phyloP scores from a whole-genome alignment of 2,888 invertebrate genomes.

The Chouioia cunea region DNA sequence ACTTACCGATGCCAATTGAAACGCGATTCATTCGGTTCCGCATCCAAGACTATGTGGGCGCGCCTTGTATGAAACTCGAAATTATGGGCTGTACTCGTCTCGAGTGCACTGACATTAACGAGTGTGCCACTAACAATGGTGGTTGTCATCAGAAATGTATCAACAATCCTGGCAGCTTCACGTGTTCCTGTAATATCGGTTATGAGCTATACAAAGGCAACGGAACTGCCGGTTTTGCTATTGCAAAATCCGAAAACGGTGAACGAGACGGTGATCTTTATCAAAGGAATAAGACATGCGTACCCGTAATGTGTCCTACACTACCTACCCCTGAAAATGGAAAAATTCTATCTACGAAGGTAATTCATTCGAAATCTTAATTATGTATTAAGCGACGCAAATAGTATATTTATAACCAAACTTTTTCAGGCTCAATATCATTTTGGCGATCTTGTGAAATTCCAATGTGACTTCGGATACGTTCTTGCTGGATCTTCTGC shows the following conservation, averaged over 20 bases:
- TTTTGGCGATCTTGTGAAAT: conserved; percentile 89
- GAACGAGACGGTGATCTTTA: conserved; percentile 89
- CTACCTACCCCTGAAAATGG: conserved; percentile 87
- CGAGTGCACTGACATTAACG: conserved; percentile 90
- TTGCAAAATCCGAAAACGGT: conserved; percentile 88
- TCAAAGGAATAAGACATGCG: conserved; percentile 94
- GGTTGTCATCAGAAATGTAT: conserved; percentile 95
- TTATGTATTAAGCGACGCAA: too few species aligned
- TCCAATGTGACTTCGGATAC: conserved; percentile 95
- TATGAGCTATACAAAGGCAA: conserved; percentile 89
- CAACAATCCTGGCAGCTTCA: conserved; percentile 88
- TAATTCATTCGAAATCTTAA: conserved; percentile 46
- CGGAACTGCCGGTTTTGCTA: conserved; percentile 88
- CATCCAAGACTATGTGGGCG: conserved; percentile 86
- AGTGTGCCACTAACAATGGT: conserved; percentile 87
- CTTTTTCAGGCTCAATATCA: conserved; percentile 77
- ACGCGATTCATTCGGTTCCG: conserved; percentile 89
- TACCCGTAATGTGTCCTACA: conserved; percentile 89
- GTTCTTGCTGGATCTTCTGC: conserved; percentile 90
- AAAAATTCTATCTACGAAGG: conserved; percentile 83
- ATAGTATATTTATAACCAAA: too few species aligned
- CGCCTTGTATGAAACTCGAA: conserved; percentile 91
- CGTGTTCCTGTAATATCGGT: conserved; percentile 91
- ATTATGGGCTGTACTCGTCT: conserved; percentile 93
- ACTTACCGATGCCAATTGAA: conserved; percentile 91